Conservation (phyloP, 92 coral and sea anemone genomes). For the Montipora capitata region DNA sequence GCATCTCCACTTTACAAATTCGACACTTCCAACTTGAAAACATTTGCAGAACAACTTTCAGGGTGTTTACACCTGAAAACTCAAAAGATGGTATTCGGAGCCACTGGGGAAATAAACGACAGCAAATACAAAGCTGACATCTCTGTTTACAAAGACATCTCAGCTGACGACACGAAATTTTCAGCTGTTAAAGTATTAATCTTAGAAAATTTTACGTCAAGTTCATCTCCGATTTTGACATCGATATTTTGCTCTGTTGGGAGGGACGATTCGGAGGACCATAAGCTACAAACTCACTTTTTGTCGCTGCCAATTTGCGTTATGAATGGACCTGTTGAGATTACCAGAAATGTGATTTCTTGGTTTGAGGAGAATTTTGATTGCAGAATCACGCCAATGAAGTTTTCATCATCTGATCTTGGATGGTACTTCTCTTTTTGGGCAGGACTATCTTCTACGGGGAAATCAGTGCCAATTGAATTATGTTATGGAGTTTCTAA, state of each 20-base stretch:
- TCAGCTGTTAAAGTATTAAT: slow-evolving; percentile 74
- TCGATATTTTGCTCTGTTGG: slow-evolving; percentile 83
- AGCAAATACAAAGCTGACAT: slow-evolving; percentile 66
- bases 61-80: slow-evolving; percentile 68
- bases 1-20: slow-evolving; percentile 91
- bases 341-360: slow-evolving; percentile 61
- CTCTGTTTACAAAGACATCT: slow-evolving; percentile 59
- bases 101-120: slow-evolving; percentile 31
- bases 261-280: slow-evolving; percentile 57
- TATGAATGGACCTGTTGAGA: slow-evolving; percentile 81
- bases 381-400: slow-evolving; percentile 83
- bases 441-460: slow-evolving; percentile 82
- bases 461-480: slow-evolving; percentile 67
- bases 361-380: slow-evolving; percentile 92
- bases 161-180: slow-evolving; percentile 72
- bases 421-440: slow-evolving; percentile 94
- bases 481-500: slow-evolving; percentile 84
- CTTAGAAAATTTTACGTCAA: slow-evolving; percentile 32
- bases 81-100: slow-evolving; percentile 52
- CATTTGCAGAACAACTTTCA: slow-evolving; percentile 69
- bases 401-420: slow-evolving; percentile 86
- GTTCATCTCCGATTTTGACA: slow-evolving; percentile 53
- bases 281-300: slow-evolving; percentile 45
- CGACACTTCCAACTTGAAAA: slow-evolving; percentile 63
- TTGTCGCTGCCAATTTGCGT: slow-evolving; percentile 88